Evolutionary conservation across 2,888 invertebrate species (phyloP), one percentile per base, ranked within the genome.

Genomic region (Oscheius onirici): DNA sequence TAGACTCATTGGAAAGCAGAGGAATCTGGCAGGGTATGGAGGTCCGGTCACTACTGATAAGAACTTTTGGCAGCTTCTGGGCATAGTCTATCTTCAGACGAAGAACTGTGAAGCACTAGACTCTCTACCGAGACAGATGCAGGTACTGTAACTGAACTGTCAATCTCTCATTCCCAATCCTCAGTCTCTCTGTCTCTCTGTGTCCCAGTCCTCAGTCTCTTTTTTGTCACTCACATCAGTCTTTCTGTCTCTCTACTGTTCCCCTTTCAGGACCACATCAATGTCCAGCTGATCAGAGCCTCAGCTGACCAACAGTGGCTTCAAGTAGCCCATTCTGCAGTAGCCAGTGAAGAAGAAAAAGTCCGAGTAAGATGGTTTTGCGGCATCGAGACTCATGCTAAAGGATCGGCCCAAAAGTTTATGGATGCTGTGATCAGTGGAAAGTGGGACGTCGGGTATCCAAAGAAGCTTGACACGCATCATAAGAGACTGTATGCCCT

Each of bases 61-160:
- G 8, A 26, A 51, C 8, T 34, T 70, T 1, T 34, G 40, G 22
- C 22, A 34, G 3, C 46, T 70, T 11, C 52, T 70, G 1, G 28
- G 54, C 1, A 34, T 40, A 2, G 61, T 70, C 44, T 70, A 70
- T 24, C 5, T 70, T 10, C 22, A 3, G 5, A 63, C 70, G 2
- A 41, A 63, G 11, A 54, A 70, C n/a, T 54, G 43, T 3, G 24
- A 54, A 13, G 70, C 70, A 11, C 34, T 63, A 0, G 63, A 70
- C 28, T 63, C 70, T 2, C n/a, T 70, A 5, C 63, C 70, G 10
- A 13, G 41, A 26, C 28, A 20, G 20, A 43, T 41, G 26, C 69
- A 69, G 49, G 54, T 67, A 34, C 34, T 34, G 34, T 34, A 3
- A 6, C 34, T 34, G 34, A 26, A 17, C 1, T 15, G 3, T 2